Evolutionary conservation across 2,888 invertebrate genomes (phyloP).

Genomic region (Mimumesa dahlbomi): DNA sequence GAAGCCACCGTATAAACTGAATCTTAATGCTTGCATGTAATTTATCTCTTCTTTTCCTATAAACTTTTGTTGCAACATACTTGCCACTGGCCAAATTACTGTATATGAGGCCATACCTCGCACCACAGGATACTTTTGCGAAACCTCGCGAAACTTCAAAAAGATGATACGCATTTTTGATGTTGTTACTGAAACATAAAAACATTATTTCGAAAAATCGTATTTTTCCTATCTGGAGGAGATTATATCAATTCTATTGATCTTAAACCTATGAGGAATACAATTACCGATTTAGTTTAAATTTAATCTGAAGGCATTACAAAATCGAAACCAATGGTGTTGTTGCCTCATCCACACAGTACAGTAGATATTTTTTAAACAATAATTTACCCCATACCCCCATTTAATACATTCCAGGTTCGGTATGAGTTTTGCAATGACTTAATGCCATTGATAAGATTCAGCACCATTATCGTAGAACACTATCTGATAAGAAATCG

Average conservation of each 20-base stretch:
- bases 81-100: slow-evolving; percentile 83
- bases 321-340: background rate
- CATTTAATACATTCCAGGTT: no score
- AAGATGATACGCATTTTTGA: slow-evolving; percentile 75
- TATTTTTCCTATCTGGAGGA: background rate
- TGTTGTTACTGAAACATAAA: slow-evolving; percentile 33
- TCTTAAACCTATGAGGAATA: background rate
- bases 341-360: background rate
- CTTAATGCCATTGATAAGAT: no score
- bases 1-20: slow-evolving; percentile 89
- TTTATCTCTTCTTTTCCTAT: slow-evolving; percentile 76
- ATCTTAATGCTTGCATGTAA: slow-evolving; percentile 84
- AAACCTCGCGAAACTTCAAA: slow-evolving; percentile 79
- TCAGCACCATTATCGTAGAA: no score
- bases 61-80: slow-evolving; percentile 82
- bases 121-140: slow-evolving; percentile 81
- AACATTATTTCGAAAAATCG: background rate
- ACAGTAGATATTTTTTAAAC: background rate
- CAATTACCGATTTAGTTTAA: background rate
- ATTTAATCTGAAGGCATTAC: background rate
- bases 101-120: slow-evolving; percentile 84
- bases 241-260: background rate
- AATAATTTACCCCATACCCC: background rate
- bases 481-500: no score
- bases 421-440: no score